A percentile compares a stretch with the other conserved stretches of the same genome.
phyloP scores from a whole-genome alignment of 2,888 invertebrate genomes.

The Cephus spinipes region DNA sequence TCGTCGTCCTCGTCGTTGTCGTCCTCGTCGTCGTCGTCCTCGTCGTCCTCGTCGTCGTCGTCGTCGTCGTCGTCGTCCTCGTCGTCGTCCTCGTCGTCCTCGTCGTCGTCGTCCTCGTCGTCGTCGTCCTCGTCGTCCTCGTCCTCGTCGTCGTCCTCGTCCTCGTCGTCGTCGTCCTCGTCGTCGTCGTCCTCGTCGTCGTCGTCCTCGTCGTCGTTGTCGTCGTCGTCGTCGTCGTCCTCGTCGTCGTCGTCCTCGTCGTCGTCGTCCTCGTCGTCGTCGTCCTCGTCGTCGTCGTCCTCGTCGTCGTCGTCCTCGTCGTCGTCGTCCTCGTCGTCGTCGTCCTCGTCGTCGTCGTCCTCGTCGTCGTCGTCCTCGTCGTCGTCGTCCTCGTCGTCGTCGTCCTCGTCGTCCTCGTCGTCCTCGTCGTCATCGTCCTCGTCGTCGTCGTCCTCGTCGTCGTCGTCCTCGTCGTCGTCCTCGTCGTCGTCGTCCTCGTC shows the following conservation, averaged over 20 bases:
- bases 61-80: not conserved
- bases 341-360: not conserved
- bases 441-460: not conserved
- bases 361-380: not conserved
- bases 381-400: conserved; percentile 1
- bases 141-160: not conserved
- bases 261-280: conserved; percentile 3
- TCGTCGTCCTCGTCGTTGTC: too few relatives aligned
- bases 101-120: not conserved
- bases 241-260: not conserved
- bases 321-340: conserved; percentile 1
- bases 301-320: not conserved
- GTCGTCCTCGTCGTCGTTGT: not conserved
- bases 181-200: not conserved
- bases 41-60: not conserved
- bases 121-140: not conserved
- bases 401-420: not conserved
- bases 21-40: too few relatives aligned
- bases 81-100: not conserved
- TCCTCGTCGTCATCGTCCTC: conserved; percentile 1
- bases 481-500: conserved; percentile 2
- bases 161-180: not conserved
- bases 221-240: not conserved
- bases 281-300: not conserved
- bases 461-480: not conserved